Conservation (phyloP, 2,888 invertebrate species). For the Cenopis cana region DNA sequence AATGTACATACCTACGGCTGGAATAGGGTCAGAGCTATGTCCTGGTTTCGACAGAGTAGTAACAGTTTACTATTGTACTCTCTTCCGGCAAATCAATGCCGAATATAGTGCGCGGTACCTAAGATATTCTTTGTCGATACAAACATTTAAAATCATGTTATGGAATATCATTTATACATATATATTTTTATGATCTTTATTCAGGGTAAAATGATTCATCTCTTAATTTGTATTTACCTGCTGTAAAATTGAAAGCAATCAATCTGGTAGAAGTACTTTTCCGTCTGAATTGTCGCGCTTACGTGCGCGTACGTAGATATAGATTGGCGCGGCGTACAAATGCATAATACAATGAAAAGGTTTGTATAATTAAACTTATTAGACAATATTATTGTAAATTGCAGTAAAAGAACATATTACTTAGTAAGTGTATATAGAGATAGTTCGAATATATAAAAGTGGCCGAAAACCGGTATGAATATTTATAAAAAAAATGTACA, state of each 20-base stretch:
- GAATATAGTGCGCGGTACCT: constrained; percentile 18
- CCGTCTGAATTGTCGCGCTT: constrained; percentile 3
- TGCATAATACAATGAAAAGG: background rate
- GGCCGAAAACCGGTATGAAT: constrained; percentile 10
- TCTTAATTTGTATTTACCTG: constrained; percentile 6
- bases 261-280: background rate
- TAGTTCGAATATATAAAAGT: constrained; percentile 19
- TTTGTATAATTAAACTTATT: constrained; percentile 6
- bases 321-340: background rate
- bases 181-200: background rate
- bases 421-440: constrained; percentile 6
- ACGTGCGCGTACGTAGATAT: too few relatives aligned
- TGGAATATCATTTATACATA: too few relatives aligned
- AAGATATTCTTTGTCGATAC: constrained; percentile 12
- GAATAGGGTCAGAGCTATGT: constrained; percentile 37
- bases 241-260: background rate
- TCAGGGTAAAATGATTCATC: background rate
- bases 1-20: constrained; percentile 36
- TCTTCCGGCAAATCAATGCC: constrained; percentile 47
- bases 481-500: constrained; percentile 7
- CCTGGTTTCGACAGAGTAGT: constrained; percentile 54
- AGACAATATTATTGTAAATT: constrained; percentile 35
- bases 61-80: constrained; percentile 56
- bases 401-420: constrained; percentile 12
- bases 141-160: background rate